Base-by-base conservation (phyloP, 2,797 vertebrate species). In the Rhinichthys osculus region DNA sequence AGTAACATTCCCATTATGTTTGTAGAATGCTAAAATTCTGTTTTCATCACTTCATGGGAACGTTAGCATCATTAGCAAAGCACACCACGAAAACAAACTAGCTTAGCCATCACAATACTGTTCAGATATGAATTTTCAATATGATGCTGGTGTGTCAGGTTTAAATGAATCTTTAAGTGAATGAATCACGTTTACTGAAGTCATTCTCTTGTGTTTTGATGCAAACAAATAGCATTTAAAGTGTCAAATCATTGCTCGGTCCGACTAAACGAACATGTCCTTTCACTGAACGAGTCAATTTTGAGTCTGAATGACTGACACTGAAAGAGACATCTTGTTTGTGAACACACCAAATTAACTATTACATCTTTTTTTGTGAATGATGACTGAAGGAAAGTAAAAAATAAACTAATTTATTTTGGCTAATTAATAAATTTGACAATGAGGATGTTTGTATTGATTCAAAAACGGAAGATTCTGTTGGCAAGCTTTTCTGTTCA, bases 21-120 rank as follows among this genome's bases (percentile, higher is more conserved):
- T 30, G 30, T 2, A 30, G 30, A 30, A 30, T 30, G 30, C 1
- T 30, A 30, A 30, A 30, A 30, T 30, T 30, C 30, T 27, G 27
- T 27, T 30, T 30, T 30, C 30, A 30, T 44, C 42, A 44, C 42
- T 44, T 19, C 50, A 52, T 52, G 17, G 17, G 19, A 54, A 8
- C 52, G 1, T 21, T 3, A 54, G 52, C 17, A 62, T 66, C 79
- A 69, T 86, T 81, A 52, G 78, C 5, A 82, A 83, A 73, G 35
- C 52, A 33, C 50, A 40, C 81, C 44, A 69, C 7, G 1, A 9
- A 69, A 38, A 38, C 33, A 38, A 23, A 9, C 21, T 57, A 23
- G 19, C 8, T 23, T 57, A 38, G 66, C 66, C 19, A 5, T 69
- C 33, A 7, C 66, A 19, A 3, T 69, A 7, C 33, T 17, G 17